Percentiles rank a stretch among this genome's conserved stretches.
Conservation (phyloP, 2,797 vertebrate species). For the Sandelia bainsii region DNA sequence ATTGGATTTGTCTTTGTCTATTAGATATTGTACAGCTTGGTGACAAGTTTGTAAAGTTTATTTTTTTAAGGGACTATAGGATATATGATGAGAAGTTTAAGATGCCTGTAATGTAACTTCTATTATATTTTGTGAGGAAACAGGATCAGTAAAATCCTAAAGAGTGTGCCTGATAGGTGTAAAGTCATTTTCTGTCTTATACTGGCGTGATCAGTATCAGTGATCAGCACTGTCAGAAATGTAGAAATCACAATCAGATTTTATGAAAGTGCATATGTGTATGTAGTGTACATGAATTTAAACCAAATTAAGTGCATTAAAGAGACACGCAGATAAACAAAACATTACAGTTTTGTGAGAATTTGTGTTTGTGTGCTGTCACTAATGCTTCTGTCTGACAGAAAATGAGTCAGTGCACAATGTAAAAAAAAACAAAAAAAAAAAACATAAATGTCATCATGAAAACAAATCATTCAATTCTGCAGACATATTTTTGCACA, state of each 20-base stretch:
- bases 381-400: neutral
- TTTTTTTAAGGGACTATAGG: neutral
- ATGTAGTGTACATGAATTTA: neutral
- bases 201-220: no score
- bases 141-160: neutral
- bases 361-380: neutral
- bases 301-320: neutral
- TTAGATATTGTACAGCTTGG: neutral
- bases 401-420: constrained; percentile 22
- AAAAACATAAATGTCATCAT: constrained; percentile 39
- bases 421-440: neutral
- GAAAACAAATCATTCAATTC: constrained; percentile 24
- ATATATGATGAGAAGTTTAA: neutral
- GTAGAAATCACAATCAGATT: constrained; percentile 9
- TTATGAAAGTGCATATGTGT: neutral
- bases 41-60: neutral
- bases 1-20: neutral
- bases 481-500: neutral
- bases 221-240: no score
- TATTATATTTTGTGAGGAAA: neutral
- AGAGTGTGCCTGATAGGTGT: neutral
- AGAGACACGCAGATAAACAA: neutral
- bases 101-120: neutral
- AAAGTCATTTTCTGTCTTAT: no score
- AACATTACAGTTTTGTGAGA: neutral